A percentile compares a stretch with the other conserved stretches of the same genome.
phyloP scores from a whole-genome alignment of 1,140 invertebrate genomes.

The Drosophila pachea region DNA sequence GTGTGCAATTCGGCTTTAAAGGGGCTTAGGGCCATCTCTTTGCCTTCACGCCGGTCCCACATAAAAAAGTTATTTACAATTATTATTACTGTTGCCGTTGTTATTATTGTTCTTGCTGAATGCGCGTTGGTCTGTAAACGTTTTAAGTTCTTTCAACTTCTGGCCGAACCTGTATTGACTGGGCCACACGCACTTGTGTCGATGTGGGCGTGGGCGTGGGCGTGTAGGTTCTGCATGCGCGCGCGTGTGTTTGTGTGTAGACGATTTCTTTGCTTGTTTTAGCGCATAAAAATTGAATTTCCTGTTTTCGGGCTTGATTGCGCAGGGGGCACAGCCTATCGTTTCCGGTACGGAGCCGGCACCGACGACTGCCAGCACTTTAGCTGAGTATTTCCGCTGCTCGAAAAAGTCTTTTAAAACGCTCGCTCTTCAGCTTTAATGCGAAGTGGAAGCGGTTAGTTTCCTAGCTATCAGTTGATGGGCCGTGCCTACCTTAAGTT shows the following conservation, averaged over 20 bases:
- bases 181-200: conserved; percentile 26
- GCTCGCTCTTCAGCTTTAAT: conserved; percentile 17
- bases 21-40: conserved; percentile 46
- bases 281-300: conserved; percentile 72
- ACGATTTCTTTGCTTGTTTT: conserved; percentile 47
- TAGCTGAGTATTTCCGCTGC: conserved; percentile 13
- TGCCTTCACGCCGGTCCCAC: conserved; percentile 8
- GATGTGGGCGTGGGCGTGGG: no score
- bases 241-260: conserved; percentile 36
- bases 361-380: conserved; percentile 28
- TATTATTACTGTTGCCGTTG: conserved; percentile 55
- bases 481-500: conserved; percentile 1
- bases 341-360: conserved; percentile 45
- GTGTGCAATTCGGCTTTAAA: conserved; percentile 47
- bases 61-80: conserved; percentile 66
- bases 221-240: not conserved
- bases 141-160: conserved; percentile 63
- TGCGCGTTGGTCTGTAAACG: conserved; percentile 64
- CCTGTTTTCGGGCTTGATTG: conserved; percentile 65
- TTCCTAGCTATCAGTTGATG: conserved; percentile 10
- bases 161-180: conserved; percentile 53
- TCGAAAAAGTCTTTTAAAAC: conserved; percentile 33
- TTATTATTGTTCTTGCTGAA: conserved; percentile 33
- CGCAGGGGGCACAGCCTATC: conserved; percentile 50
- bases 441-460: conserved; percentile 28